A percentile compares a stretch with the other conserved stretches of the same genome.
Evolutionary conservation across 1,140 invertebrate genomes (phyloP).

Genomic region (Drosophila lini): DNA sequence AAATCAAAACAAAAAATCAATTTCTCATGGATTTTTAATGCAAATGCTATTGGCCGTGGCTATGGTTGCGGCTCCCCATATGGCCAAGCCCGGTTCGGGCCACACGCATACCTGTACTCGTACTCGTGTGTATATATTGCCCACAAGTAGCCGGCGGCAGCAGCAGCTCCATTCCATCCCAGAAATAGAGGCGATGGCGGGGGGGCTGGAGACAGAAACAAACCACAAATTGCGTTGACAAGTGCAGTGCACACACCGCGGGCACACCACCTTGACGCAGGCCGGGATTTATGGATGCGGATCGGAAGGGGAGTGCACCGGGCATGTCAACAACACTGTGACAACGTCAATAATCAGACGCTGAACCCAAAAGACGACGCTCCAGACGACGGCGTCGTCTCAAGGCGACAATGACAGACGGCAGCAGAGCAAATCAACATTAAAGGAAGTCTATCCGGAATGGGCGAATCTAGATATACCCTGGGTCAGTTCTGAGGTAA

Average conservation of each 20-base stretch:
- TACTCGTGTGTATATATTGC: slow-evolving; percentile 21
- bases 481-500: neutral
- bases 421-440: slow-evolving; percentile 32
- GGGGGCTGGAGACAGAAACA: slow-evolving; percentile 27
- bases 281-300: slow-evolving; percentile 69
- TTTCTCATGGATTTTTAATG: slow-evolving; percentile 73
- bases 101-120: slow-evolving; percentile 13
- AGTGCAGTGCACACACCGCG: slow-evolving; percentile 73
- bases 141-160: slow-evolving; percentile 63
- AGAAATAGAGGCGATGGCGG: neutral
- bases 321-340: slow-evolving; percentile 74
- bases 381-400: slow-evolving; percentile 56
- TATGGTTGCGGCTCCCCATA: slow-evolving; percentile 36
- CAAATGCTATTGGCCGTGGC: slow-evolving; percentile 50
- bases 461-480: slow-evolving; percentile 14
- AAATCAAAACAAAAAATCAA: slow-evolving; percentile 51
- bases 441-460: slow-evolving; percentile 5
- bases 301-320: slow-evolving; percentile 1
- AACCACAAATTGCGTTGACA: slow-evolving; percentile 73
- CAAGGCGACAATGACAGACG: slow-evolving; percentile 68
- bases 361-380: slow-evolving; percentile 64
- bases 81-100: slow-evolving; percentile 48
- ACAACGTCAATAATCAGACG: slow-evolving; percentile 78
- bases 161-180: neutral
- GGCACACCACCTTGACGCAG: slow-evolving; percentile 43